Base-by-base conservation (phyloP, 2,888 invertebrate species). In the Zhuqinia jingwanae region DNA sequence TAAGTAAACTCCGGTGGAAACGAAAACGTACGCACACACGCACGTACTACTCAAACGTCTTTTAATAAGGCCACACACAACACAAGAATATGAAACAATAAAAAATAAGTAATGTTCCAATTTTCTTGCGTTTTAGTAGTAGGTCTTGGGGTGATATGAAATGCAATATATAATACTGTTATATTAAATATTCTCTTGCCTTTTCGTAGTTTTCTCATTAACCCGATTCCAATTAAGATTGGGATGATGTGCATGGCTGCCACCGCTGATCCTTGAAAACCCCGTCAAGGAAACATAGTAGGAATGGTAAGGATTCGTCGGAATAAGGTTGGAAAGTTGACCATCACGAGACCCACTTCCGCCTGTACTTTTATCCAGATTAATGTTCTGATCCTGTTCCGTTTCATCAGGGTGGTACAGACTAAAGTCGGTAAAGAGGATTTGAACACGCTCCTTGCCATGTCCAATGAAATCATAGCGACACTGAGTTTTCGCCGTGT, bases 391-490 rank as follows among this genome's bases (percentile, higher is more conserved):
- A 81, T 88, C 75, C 65, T 84, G 83, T 77, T 78, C 82, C 70
- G 80, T 81, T 63, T 89, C 88, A 47, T 90, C 89, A 50, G 95
- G 93, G 92, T 95, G 95, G 92, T 95, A 95, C 89, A 96, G 94
- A 93, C 95, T 95, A 93, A 97, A 97, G 92, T 96, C 96, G 92
- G 95, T 95, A 93, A 97, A 97, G 91, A 95, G 93, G 92, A 98
- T 94, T 94, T 96, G 96, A 90, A 98, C 95, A 92, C 96, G 94
- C 92, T 98, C 97, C 91, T 95, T 95, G 78, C 96, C 96, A 90
- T 95, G 94, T 68, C 97, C 98, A 92, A 96, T 95, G 93, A 98
- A 98, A 92, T 97, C 96, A 93, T 97, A 98, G 91, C 96, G 95
- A 93, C 98, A 98, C 91, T 95, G 95, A 78, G 96, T 95, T 92